phyloP scores from a whole-genome alignment of 2,113 vertebrate species.

The Garra rufa region DNA sequence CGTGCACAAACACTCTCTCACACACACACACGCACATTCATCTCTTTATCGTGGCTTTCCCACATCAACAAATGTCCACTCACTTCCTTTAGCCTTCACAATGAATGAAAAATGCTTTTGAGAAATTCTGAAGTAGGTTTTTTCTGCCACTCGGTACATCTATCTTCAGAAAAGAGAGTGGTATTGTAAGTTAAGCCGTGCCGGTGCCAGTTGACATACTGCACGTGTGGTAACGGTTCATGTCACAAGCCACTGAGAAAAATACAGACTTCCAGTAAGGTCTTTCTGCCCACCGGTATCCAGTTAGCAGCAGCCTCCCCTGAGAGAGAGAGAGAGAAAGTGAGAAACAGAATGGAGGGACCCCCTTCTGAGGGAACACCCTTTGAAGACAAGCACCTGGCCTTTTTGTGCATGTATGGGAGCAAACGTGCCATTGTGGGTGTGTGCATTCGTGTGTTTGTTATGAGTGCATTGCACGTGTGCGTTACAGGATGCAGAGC shows the following conservation, averaged over 20 bases:
- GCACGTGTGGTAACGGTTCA: slow-evolving; percentile 60
- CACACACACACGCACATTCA: slow-evolving; percentile 4
- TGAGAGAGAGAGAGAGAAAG: slow-evolving; percentile 58
- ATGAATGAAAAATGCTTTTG: neutral
- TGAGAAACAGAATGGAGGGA: slow-evolving; percentile 34
- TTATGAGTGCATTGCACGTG: slow-evolving; percentile 32
- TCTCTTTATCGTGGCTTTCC: slow-evolving; percentile 41
- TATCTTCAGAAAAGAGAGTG: neutral
- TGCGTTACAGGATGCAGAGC: slow-evolving; percentile 67
- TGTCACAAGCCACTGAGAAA: slow-evolving; percentile 73
- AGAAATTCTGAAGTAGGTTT: neutral
- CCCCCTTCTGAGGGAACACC: neutral
- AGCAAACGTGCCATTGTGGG: slow-evolving; percentile 23
- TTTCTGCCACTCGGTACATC: neutral
- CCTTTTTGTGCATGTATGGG: neutral
- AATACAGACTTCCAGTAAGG: slow-evolving; percentile 67
- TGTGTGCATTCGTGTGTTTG: slow-evolving; percentile 35
- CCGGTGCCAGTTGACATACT: slow-evolving; percentile 53
- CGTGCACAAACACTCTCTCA: neutral
- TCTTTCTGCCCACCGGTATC: slow-evolving; percentile 31
- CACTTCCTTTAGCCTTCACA: neutral
- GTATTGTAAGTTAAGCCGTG: neutral
- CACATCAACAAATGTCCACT: slow-evolving; percentile 32
- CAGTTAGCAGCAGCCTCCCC: slow-evolving; percentile 47
- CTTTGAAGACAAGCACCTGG: slow-evolving; percentile 17